Base-by-base conservation (phyloP, 2,888 invertebrate species). In the Neocrepidodera transversa region DNA sequence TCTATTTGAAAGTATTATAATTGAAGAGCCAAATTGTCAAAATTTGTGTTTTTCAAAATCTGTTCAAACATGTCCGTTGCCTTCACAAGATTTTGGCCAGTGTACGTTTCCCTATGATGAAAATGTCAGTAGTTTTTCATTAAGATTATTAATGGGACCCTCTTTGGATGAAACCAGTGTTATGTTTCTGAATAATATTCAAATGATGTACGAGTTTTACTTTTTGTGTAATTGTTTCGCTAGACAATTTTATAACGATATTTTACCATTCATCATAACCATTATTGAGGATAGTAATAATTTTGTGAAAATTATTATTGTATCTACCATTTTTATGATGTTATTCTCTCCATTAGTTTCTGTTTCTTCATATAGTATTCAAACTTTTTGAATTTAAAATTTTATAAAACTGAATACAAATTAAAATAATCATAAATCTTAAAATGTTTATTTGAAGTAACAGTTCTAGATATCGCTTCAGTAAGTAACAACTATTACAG, bases 241-340 rank as follows among this genome's bases (percentile, higher is more conserved):
- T 13, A 45, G 23, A 7, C 45, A 26, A 1, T 26, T 45, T 14
- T 14, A 4, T 28, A 13, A 26, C 7, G 26, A 26, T n/a, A 26
- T 45, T 45, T 8, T 13, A 11, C 45, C 45, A 8, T 8, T 45
- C 2, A 4, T 45, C 2, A 26, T 7, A 45, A 26, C 26, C 6
- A 26, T 45, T 13, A 26, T 45, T 14, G 7, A 8, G 10, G 14
- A 14, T n/a, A 26, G 45, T 14, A 45, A 45, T 28, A 45, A 26
- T 45, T 45, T 23, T 26, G 26, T 45, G 13, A 45, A 28, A 45
- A 7, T 45, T 26, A 23, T 45, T 28, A 14, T 45, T 28, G 26
- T 28, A 1, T 26, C 45, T 11, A 45, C 5, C 6, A 7, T 23
- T 26, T 2, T 45, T 28, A 26, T 45, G 45, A 26, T 26, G 23